These are phyloP conservation scores for Colostygia pectinataria DNA, from an alignment of 2,888 invertebrate genomes.

Conservation along the genomic window DNA sequence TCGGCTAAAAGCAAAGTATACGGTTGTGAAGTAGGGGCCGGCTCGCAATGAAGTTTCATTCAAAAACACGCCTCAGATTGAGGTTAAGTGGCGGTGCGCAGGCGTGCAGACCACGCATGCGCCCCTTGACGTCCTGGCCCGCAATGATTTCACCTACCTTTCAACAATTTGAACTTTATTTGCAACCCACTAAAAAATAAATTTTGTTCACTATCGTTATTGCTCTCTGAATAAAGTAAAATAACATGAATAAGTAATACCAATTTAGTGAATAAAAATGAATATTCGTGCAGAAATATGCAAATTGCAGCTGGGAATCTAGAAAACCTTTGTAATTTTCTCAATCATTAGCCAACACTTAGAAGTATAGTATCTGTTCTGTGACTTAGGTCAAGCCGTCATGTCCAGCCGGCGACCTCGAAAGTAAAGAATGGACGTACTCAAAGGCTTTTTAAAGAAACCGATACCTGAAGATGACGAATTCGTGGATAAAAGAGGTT, in stretches of 20 bases:
- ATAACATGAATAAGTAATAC: no score
- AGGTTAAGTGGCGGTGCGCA: slow-evolving; percentile 76
- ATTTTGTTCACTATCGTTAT: slow-evolving; percentile 8
- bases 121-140: slow-evolving; percentile 41
- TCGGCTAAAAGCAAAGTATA: slow-evolving; percentile 67
- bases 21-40: slow-evolving; percentile 54
- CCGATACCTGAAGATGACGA: slow-evolving; percentile 41
- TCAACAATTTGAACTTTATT: slow-evolving; percentile 62
- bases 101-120: slow-evolving; percentile 68
- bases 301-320: slow-evolving; percentile 16
- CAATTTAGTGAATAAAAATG: no score
- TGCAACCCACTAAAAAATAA: slow-evolving; percentile 19
- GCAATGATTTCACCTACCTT: slow-evolving; percentile 78
- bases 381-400: slow-evolving; percentile 32
- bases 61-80: slow-evolving; percentile 79
- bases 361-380: no score
- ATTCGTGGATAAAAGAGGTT: slow-evolving; percentile 38
- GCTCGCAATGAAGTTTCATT: slow-evolving; percentile 73
- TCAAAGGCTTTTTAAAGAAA: slow-evolving; percentile 37
- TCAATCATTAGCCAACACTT: slow-evolving; percentile 26
- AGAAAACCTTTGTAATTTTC: slow-evolving; percentile 27
- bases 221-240: no score
- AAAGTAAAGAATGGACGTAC: slow-evolving; percentile 34
- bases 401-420: slow-evolving; percentile 33
- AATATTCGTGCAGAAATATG: no score